A percentile compares a stretch with the other conserved stretches of the same genome.
Evolutionary conservation across 2,888 invertebrate species (phyloP).

Genomic region (Campaea margaritaria): DNA sequence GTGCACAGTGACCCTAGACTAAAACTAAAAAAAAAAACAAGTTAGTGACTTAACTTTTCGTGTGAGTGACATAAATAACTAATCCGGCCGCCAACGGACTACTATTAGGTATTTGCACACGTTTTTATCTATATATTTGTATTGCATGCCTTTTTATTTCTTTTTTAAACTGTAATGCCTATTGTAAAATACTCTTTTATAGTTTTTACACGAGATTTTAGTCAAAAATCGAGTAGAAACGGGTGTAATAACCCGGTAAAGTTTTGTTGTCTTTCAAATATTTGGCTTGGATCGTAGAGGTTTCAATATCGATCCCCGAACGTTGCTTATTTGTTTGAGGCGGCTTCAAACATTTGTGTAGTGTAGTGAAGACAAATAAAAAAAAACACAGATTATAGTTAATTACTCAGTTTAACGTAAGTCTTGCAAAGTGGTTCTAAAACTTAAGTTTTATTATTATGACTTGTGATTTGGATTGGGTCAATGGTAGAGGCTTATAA

Average conservation of each 20-base stretch:
- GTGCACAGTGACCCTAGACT: constrained; percentile 19
- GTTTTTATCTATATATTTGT: constrained; percentile 14
- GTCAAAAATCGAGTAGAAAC: constrained; percentile 13
- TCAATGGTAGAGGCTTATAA: background rate
- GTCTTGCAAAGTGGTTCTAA: background rate
- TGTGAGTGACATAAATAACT: constrained; percentile 12
- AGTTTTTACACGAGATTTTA: constrained; percentile 7
- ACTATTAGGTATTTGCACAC: constrained; percentile 18
- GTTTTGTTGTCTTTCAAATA: constrained; percentile 34
- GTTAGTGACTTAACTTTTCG: constrained; percentile 19
- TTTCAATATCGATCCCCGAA: constrained; percentile 38
- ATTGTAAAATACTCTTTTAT: background rate
- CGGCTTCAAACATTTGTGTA: constrained; percentile 18
- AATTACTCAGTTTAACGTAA: background rate
- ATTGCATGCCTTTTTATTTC: constrained; percentile 12
- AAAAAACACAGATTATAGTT: too few species aligned
- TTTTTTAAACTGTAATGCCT: background rate
- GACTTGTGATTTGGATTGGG: constrained; percentile 1
- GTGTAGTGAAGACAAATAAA: too few species aligned
- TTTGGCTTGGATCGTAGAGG: constrained; percentile 34
- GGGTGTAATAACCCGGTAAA: constrained; percentile 13
- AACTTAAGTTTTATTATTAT: background rate
- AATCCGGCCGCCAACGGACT: constrained; percentile 17
- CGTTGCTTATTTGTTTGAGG: constrained; percentile 38
- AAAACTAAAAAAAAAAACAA: constrained; percentile 17